phyloP scores from a whole-genome alignment of 2,113 vertebrate genomes.

The Hippocampus zosterae region DNA sequence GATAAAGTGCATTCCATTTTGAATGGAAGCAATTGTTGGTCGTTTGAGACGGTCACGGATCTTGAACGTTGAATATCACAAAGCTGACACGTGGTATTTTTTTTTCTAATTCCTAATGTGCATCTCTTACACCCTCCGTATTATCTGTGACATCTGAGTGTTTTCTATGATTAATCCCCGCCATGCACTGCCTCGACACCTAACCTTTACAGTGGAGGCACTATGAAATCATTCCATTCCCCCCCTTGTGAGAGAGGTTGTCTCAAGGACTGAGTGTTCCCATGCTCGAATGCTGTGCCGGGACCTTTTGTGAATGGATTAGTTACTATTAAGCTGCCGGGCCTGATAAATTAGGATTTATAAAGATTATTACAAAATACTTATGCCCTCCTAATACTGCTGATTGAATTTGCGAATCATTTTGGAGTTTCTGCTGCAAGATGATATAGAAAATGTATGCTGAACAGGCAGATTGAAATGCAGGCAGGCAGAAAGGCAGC shows the following conservation, averaged over 20 bases:
- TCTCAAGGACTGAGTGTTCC: constrained; percentile 67
- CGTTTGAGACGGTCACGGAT: constrained; percentile 15
- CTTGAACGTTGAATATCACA: constrained; percentile 28
- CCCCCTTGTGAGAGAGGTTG: constrained; percentile 62
- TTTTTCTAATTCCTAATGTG: constrained; percentile 14
- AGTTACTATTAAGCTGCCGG: constrained; percentile 68
- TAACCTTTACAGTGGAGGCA: constrained; percentile 61
- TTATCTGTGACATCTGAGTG: constrained; percentile 51
- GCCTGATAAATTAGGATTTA: constrained; percentile 74
- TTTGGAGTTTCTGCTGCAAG: constrained; percentile 58
- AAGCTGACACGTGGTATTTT: constrained; percentile 18
- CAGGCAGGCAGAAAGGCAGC: constrained; percentile 16
- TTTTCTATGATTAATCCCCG: constrained; percentile 56
- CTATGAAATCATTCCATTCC: constrained; percentile 55
- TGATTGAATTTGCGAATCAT: constrained; percentile 73
- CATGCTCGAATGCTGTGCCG: constrained; percentile 64
- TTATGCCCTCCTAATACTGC: constrained; percentile 63
- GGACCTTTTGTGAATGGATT: constrained; percentile 73
- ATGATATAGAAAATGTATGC: constrained; percentile 57
- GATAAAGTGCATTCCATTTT: constrained; percentile 16
- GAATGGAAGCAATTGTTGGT: constrained; percentile 19
- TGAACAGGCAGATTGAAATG: constrained; percentile 19
- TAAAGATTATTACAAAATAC: constrained; percentile 74
- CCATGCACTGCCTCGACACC: constrained; percentile 43
- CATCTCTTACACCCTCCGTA: constrained; percentile 27